Base-by-base conservation (phyloP, 2,113 vertebrate genomes). In the Cervus canadensis region DNA sequence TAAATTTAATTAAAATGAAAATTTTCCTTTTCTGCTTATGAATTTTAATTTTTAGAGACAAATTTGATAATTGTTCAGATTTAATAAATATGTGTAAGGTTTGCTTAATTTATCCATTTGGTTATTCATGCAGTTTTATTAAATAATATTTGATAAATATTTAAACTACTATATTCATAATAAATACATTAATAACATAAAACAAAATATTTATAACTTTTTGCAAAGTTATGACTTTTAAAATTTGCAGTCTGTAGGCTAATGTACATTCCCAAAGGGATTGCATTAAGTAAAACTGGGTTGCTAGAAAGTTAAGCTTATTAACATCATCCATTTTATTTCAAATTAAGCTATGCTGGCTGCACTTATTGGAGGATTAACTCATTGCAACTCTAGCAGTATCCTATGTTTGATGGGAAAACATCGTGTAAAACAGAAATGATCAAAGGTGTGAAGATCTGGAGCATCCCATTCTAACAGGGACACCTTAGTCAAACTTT, bases 301-400 rank as follows among this genome's bases (percentile, higher is more conserved):
- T 45, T 89, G 54, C 78, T 87, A 52, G 26, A 96, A 87, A 98
- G 84, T 93, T 95, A 96, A 98, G 45, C 93, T 96, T 95, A 84
- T 96, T 96, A 96, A 67, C 59, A 64, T 36, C 60, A 95, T 95
- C 62, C 52, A 83, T 98, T 98, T 97, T 67, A 97, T 97, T 98
- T 96, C 96, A 93, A 94, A 83, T 96, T 96, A 98, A 98, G 93
- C 94, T 89, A 82, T 59, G 14, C 45, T 33, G 48, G 59, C 89
- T 95, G 45, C 82, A 57, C 84, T 19, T 95, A 30, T 85, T 96
- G 40, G 57, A 26, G 19, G 96, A 97, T 97, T 97, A 97, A 97
- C 85, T 98, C 82, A 91, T 93, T 97, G 96, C 94, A 97, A 95
- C 95, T 87, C 87, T 96, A 89, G 76, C 33, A 92, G 91, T 28